phyloP scores from a whole-genome alignment of 2,113 vertebrate genomes.

The Cathartes aura region DNA sequence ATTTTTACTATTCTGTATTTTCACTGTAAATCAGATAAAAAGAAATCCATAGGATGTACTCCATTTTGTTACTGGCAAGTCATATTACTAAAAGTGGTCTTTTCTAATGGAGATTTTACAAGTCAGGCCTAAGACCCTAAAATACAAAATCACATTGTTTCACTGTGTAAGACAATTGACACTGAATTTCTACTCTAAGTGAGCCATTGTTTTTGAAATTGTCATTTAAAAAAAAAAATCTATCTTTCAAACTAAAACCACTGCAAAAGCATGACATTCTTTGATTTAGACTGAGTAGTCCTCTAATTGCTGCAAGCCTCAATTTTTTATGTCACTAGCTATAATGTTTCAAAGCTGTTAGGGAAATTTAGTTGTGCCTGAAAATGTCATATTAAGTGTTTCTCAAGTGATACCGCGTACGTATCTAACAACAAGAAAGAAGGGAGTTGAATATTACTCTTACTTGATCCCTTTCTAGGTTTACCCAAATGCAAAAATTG shows the following conservation, averaged over 20 bases:
- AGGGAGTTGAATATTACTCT: neutral
- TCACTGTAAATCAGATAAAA: neutral
- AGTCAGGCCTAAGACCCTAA: neutral
- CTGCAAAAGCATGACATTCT: neutral
- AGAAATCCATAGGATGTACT: neutral
- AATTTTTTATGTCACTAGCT: neutral
- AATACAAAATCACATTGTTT: neutral
- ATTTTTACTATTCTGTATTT: neutral
- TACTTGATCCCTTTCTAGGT: neutral
- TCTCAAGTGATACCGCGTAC: neutral
- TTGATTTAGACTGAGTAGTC: neutral
- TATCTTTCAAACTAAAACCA: neutral
- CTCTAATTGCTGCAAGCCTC: neutral
- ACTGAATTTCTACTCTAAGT: neutral
- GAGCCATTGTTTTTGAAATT: neutral
- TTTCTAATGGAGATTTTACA: constrained; percentile 13
- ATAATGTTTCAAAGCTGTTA: neutral
- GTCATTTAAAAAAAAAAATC: neutral
- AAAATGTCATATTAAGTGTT: neutral
- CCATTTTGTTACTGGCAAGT: neutral
- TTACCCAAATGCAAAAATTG: neutral
- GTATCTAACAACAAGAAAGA: neutral
- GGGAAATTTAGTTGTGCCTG: neutral
- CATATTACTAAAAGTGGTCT: neutral
- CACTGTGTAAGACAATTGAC: neutral